These are phyloP conservation scores for Fabriciana adippe DNA, from an alignment of 2,888 invertebrate genomes.

Conservation along the genomic window DNA sequence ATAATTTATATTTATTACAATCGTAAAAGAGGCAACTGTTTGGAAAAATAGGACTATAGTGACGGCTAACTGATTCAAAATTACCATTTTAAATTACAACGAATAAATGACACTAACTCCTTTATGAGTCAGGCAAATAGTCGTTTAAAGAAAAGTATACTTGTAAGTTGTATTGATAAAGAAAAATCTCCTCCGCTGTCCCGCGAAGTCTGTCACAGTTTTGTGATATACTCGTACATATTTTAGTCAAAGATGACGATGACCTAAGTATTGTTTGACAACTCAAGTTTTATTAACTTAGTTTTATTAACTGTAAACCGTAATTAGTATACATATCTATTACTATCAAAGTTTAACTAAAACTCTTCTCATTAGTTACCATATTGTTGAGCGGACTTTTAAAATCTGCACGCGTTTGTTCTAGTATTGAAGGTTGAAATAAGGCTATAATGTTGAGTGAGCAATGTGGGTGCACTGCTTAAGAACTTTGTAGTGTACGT, in stretches of 20 bases:
- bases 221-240: background rate
- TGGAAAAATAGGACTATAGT: background rate
- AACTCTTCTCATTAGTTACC: constrained; percentile 18
- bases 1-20: background rate
- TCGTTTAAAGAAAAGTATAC: background rate
- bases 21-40: background rate
- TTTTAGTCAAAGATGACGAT: background rate
- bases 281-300: background rate
- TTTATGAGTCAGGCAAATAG: background rate
- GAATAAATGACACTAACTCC: background rate
- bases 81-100: constrained; percentile 5
- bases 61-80: constrained; percentile 13
- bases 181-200: no score
- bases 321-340: background rate
- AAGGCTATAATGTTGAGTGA: constrained; percentile 37
- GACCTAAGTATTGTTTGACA: background rate
- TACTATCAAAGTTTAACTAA: background rate
- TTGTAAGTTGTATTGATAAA: background rate
- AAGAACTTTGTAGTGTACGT: constrained; percentile 34
- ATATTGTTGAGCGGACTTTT: constrained; percentile 36
- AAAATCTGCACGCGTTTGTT: constrained; percentile 37
- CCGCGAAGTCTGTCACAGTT: no score
- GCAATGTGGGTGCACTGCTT: constrained; percentile 42
- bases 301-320: background rate
- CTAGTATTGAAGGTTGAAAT: constrained; percentile 44